phyloP scores from a whole-genome alignment of 2,888 invertebrate species.

The Drosophila nigricruria region DNA sequence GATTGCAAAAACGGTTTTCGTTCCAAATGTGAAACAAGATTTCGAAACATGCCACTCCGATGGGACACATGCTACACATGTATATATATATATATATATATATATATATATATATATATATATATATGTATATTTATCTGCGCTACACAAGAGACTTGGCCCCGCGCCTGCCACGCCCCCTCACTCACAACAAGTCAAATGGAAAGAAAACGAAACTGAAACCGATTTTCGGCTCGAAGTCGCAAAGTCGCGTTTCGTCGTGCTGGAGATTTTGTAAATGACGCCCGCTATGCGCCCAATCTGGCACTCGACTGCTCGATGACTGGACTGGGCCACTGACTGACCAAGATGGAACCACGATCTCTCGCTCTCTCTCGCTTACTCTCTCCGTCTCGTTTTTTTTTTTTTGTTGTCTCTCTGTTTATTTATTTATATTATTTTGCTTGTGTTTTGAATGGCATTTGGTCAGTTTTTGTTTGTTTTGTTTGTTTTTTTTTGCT shows the following conservation, averaged over 20 bases:
- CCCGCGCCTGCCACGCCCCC: constrained; percentile 18
- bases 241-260: constrained; percentile 10
- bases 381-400: neutral
- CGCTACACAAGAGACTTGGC: constrained; percentile 22
- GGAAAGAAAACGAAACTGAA: constrained; percentile 27
- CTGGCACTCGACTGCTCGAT: constrained; percentile 62
- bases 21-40: constrained; percentile 46
- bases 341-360: constrained; percentile 45
- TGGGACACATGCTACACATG: neutral
- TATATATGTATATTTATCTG: constrained; percentile 29
- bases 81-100: no score
- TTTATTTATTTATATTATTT: constrained; percentile 36
- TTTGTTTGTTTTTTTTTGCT: constrained; percentile 18
- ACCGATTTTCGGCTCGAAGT: constrained; percentile 34
- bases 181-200: constrained; percentile 1
- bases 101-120: constrained; percentile 3
- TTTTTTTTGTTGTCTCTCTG: constrained; percentile 7
- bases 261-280: constrained; percentile 39
- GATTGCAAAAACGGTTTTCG: constrained; percentile 26
- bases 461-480: constrained; percentile 32
- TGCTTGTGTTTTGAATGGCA: constrained; percentile 33
- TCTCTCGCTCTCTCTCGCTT: neutral
- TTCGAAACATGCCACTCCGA: constrained; percentile 63
- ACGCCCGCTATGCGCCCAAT: constrained; percentile 75
- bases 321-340: constrained; percentile 24